Evolutionary conservation across 2,797 vertebrate species (phyloP).

Genomic region (Carcharodon carcharias): DNA sequence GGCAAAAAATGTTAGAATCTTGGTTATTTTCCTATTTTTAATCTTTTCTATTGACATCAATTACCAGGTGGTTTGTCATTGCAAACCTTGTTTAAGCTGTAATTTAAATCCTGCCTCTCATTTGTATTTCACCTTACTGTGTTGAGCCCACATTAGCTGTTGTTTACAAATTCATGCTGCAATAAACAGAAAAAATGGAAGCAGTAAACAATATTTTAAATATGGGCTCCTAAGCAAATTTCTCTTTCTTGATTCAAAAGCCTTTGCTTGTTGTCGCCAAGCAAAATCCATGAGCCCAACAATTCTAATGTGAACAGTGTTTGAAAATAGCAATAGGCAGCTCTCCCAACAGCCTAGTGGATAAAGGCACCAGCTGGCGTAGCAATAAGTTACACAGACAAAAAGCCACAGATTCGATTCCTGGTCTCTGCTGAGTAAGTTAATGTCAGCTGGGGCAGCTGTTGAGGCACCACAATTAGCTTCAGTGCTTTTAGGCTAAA

Average conservation of each 20-base stretch:
- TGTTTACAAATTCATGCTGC: background rate
- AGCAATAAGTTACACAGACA: background rate
- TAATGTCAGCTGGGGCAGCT: background rate
- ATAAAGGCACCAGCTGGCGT: background rate
- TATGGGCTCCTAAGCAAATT: too few relatives aligned
- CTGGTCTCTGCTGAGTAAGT: background rate
- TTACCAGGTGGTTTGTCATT: background rate
- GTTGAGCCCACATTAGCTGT: background rate
- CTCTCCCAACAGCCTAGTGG: background rate
- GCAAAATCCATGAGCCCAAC: background rate
- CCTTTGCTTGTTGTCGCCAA: background rate
- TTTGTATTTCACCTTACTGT: background rate
- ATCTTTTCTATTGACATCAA: background rate
- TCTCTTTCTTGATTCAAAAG: background rate
- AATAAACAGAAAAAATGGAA: too few relatives aligned
- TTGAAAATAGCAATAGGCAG: background rate
- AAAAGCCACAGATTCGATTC: background rate
- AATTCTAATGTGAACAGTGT: background rate
- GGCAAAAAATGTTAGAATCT: background rate
- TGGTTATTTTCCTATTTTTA: background rate
- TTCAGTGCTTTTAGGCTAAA: slow-evolving; percentile 8
- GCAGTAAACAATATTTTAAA: background rate
- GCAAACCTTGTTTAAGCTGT: background rate
- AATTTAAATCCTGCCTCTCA: background rate
- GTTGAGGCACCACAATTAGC: background rate